phyloP scores from a whole-genome alignment of 2,888 invertebrate genomes.

The Lamellibrachia satsuma region DNA sequence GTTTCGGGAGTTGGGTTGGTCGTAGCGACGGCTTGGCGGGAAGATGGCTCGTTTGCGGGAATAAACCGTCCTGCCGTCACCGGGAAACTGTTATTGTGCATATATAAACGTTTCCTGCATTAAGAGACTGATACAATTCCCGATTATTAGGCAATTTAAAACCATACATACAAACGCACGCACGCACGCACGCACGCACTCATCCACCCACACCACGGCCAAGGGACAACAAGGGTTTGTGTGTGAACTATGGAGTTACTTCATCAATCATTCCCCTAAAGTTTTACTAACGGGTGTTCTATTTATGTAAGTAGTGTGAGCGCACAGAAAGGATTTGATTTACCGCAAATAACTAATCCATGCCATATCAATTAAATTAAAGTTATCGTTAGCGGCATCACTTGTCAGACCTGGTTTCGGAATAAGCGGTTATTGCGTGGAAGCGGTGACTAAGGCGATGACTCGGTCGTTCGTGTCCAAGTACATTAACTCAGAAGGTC shows the following conservation, averaged over 20 bases:
- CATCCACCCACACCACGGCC: background rate
- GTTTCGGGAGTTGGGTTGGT: background rate
- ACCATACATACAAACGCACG: no score
- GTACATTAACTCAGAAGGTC: background rate
- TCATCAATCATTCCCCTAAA: no score
- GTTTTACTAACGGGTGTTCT: no score
- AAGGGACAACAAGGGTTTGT: background rate
- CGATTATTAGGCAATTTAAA: background rate
- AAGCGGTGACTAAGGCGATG: background rate
- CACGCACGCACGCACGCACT: no score
- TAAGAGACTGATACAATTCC: background rate
- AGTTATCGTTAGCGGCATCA: conserved; percentile 4
- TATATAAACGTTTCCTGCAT: background rate
- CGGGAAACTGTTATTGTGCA: no score
- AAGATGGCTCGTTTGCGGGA: no score
- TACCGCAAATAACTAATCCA: background rate
- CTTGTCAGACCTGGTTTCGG: background rate
- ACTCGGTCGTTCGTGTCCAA: background rate
- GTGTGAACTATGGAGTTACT: background rate
- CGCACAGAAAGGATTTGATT: background rate
- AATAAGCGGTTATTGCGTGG: background rate
- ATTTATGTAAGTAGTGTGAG: background rate
- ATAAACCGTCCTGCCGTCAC: no score
- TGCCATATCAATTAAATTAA: background rate
- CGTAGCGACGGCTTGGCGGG: no score